Percentiles rank a stretch among this genome's conserved stretches.
phyloP scores from a whole-genome alignment of 2,888 invertebrate species.

The Notodonta dromedarius region DNA sequence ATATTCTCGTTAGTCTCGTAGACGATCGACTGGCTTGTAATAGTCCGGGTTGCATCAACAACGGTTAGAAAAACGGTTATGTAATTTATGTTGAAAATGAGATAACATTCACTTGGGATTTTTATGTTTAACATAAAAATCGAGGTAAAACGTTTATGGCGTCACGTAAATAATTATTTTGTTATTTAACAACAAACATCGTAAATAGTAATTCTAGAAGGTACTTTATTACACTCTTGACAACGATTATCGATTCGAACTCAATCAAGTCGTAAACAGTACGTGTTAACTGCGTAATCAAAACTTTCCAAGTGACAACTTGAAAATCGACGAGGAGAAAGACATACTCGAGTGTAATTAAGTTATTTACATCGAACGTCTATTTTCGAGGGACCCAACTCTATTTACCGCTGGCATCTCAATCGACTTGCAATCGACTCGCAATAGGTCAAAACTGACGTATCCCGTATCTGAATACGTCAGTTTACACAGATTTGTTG shows the following conservation, averaged over 20 bases:
- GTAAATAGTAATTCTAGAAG: slow-evolving; percentile 48
- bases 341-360: slow-evolving; percentile 48
- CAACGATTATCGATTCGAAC: slow-evolving; percentile 51
- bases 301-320: slow-evolving; percentile 44
- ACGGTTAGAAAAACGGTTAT: slow-evolving; percentile 36
- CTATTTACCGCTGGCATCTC: no score
- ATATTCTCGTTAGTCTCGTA: slow-evolving; percentile 58
- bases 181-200: slow-evolving; percentile 52
- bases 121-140: slow-evolving; percentile 55
- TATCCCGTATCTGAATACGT: no score
- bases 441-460: no score
- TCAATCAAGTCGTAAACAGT: slow-evolving; percentile 54
- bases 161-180: slow-evolving; percentile 55
- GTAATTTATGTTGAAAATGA: slow-evolving; percentile 55
- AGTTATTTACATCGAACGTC: slow-evolving; percentile 45
- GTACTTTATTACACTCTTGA: slow-evolving; percentile 48
- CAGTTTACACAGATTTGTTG: no score
- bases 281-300: slow-evolving; percentile 51
- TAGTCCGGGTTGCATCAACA: slow-evolving; percentile 48
- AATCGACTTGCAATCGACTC: no score
- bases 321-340: slow-evolving; percentile 38
- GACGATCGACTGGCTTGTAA: slow-evolving; percentile 52
- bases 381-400: slow-evolving; percentile 37
- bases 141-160: slow-evolving; percentile 50
- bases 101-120: slow-evolving; percentile 45